Conservation (phyloP, 2,888 invertebrate species). For the Platycnemis pennipes region DNA sequence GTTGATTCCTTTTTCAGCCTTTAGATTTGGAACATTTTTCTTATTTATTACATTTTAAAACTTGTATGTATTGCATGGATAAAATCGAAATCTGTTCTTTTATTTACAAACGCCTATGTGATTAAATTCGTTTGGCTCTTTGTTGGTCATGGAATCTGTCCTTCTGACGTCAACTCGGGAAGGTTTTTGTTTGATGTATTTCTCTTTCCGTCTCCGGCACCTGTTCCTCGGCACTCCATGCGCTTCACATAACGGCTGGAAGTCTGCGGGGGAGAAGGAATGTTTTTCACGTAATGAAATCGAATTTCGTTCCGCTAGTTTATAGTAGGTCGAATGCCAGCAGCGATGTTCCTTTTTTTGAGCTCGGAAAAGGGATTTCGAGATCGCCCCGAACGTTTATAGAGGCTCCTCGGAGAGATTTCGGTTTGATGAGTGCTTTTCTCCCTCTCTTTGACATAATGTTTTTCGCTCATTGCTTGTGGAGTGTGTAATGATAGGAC, state of each 20-base stretch:
- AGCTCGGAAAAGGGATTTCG: neutral
- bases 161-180: too few species aligned
- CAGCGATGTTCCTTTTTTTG: neutral
- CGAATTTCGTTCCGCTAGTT: constrained; percentile 31
- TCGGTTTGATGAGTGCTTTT: neutral
- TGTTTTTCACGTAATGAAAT: neutral
- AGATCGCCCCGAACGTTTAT: neutral
- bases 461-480: neutral
- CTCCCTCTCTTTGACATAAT: neutral
- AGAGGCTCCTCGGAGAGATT: neutral
- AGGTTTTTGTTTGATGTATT: neutral
- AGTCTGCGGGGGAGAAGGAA: neutral
- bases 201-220: neutral
- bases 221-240: neutral
- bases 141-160: neutral
- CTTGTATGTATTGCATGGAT: too few species aligned
- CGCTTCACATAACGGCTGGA: neutral
- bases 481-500: neutral
- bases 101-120: too few species aligned
- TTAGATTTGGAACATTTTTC: too few species aligned
- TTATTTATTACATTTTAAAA: too few species aligned
- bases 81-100: too few species aligned
- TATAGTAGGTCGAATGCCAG: constrained; percentile 7
- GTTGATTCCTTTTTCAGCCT: too few species aligned
- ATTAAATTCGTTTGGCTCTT: too few species aligned